A percentile compares a stretch with the other conserved stretches of the same genome.
Conservation (phyloP, 2,888 invertebrate species). For the Acrobasis suavella region DNA sequence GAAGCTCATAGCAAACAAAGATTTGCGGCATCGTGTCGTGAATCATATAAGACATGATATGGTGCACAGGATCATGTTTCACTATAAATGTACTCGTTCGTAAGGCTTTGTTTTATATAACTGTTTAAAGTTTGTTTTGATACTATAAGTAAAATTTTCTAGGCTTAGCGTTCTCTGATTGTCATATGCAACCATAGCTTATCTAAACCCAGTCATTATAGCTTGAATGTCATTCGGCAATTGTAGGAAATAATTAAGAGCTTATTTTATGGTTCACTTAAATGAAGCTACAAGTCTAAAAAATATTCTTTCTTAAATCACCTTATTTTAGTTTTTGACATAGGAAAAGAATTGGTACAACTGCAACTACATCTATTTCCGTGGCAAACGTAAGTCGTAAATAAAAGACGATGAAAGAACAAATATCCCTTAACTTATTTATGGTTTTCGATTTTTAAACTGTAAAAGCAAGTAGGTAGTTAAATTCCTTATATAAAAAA, state of each 20-base stretch:
- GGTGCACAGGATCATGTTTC: conserved; percentile 44
- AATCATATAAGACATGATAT: conserved; percentile 46
- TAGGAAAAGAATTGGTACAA: not conserved
- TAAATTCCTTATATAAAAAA: too few species aligned
- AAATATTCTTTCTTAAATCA: too few species aligned
- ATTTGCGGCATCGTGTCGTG: conserved; percentile 59
- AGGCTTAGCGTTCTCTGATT: too few species aligned
- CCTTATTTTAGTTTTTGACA: too few species aligned
- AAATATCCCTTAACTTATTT: not conserved
- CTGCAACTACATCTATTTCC: not conserved
- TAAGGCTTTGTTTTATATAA: not conserved
- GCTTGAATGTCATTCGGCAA: too few species aligned
- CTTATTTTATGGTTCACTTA: too few species aligned
- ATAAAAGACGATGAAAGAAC: not conserved
- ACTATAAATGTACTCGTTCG: conserved; percentile 41
- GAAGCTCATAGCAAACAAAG: conserved; percentile 41
- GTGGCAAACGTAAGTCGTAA: not conserved
- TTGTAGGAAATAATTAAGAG: too few species aligned
- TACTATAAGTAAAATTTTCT: too few species aligned
- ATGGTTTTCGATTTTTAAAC: not conserved
- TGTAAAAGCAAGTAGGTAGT: not conserved
- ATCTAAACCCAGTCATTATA: too few species aligned
- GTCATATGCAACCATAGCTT: too few species aligned
- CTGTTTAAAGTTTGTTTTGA: too few species aligned
- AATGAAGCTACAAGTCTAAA: too few species aligned